Evolutionary conservation across 1,140 invertebrate species (phyloP).

Genomic region (Formica exsecta): DNA sequence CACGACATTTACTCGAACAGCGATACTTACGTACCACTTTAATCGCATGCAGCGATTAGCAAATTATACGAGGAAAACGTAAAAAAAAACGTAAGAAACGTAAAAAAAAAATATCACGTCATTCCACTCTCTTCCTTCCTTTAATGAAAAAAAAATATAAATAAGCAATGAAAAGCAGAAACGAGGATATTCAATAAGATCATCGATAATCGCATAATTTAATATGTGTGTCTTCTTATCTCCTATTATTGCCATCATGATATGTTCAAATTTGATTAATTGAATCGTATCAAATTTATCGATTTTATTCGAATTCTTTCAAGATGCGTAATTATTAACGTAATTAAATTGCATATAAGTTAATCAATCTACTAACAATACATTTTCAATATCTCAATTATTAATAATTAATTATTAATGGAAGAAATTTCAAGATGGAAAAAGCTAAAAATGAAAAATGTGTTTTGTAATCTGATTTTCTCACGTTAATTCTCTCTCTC

Average conservation of each 20-base stretch:
- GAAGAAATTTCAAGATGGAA: background rate
- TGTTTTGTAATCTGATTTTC: background rate
- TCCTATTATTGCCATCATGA: background rate
- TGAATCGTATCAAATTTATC: conserved; percentile 6
- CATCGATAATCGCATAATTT: conserved; percentile 6
- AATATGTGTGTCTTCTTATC: conserved; percentile 13
- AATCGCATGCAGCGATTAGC: background rate
- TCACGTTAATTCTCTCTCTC: background rate
- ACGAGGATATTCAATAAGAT: conserved; percentile 28
- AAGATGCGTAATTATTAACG: conserved; percentile 4
- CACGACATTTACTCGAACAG: conserved; percentile 14
- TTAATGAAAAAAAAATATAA: background rate
- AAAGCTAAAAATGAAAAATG: conserved; percentile 21
- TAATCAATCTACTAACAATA: background rate
- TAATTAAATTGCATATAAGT: background rate
- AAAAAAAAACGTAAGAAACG: background rate
- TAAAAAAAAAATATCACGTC: background rate
- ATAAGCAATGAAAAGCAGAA: conserved; percentile 1
- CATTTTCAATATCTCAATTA: conserved; percentile 2
- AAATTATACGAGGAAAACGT: conserved; percentile 15
- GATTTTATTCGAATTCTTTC: too few species aligned
- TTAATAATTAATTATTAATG: background rate
- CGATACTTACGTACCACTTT: conserved; percentile 5
- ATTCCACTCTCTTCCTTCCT: too few species aligned
- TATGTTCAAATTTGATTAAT: background rate